phyloP scores from a whole-genome alignment of 2,113 vertebrate species.

The Vireo altiloquus region DNA sequence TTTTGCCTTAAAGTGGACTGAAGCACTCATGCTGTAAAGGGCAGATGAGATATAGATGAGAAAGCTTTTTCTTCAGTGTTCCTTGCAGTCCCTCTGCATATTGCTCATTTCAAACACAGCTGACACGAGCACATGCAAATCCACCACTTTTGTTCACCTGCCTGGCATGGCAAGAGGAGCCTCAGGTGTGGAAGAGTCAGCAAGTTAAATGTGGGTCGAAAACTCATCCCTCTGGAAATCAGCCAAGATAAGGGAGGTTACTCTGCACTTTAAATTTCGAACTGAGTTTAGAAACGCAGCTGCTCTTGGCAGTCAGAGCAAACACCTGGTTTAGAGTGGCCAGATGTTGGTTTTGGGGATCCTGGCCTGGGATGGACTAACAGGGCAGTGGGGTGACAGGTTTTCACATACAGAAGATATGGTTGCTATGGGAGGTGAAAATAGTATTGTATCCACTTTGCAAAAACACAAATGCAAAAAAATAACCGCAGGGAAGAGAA shows the following conservation, averaged over 20 bases:
- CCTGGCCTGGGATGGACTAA: neutral
- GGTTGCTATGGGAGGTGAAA: neutral
- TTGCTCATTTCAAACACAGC: neutral
- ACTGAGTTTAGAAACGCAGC: neutral
- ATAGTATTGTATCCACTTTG: neutral
- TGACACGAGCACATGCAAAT: fast-evolving
- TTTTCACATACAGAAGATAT: neutral
- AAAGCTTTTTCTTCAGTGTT: neutral
- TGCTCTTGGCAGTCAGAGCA: neutral
- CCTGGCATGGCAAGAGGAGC: neutral
- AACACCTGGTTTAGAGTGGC: neutral
- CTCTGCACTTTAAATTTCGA: neutral
- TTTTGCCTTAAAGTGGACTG: neutral
- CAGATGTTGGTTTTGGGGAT: neutral
- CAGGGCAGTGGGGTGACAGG: neutral
- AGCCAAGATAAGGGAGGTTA: neutral
- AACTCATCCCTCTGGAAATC: neutral
- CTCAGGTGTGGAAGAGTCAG: neutral
- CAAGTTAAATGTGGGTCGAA: neutral
- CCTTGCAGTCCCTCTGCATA: fast-evolving
- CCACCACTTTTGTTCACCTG: neutral
- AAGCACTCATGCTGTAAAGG: neutral
- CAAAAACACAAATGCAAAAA: neutral
- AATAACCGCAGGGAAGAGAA: fast-evolving
- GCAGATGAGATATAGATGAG: neutral